Conservation (phyloP, 2,113 vertebrate species). For the Perca fluviatilis region DNA sequence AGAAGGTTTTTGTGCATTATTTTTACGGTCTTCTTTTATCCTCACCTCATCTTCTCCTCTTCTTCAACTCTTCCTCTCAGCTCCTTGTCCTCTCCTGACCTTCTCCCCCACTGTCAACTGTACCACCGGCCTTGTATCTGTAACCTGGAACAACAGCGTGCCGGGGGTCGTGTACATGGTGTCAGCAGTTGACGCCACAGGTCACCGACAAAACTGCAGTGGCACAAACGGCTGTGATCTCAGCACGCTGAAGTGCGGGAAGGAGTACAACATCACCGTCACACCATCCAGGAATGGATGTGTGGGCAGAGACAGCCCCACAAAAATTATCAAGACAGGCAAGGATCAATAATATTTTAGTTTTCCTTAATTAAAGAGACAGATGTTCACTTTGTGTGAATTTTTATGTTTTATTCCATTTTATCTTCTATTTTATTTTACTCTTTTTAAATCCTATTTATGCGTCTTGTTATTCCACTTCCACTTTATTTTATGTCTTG, state of each 20-base stretch:
- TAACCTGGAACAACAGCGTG: conserved; percentile 74
- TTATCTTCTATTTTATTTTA: background rate
- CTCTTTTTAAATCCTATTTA: background rate
- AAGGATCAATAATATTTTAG: conserved; percentile 18
- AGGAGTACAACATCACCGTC: conserved; percentile 77
- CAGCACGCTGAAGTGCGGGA: conserved; percentile 73
- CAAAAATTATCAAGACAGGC: conserved; percentile 74
- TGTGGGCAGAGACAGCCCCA: conserved; percentile 70
- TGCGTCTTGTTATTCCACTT: background rate
- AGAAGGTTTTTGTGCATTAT: background rate
- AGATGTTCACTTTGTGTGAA: background rate
- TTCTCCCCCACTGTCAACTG: conserved; percentile 73
- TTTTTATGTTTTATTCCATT: background rate
- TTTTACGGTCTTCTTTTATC: background rate
- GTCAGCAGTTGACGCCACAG: conserved; percentile 22
- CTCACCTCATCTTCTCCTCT: background rate
- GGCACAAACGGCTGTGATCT: conserved; percentile 69
- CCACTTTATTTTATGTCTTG: background rate
- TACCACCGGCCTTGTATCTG: conserved; percentile 51
- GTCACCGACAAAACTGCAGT: conserved; percentile 65
- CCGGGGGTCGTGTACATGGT: conserved; percentile 69
- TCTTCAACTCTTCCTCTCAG: conserved; percentile 56
- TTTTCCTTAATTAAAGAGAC: background rate
- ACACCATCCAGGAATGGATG: conserved; percentile 70
- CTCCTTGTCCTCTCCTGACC: conserved; percentile 77